Conservation (phyloP, 2,797 vertebrate genomes). For the Squalus acanthias region DNA sequence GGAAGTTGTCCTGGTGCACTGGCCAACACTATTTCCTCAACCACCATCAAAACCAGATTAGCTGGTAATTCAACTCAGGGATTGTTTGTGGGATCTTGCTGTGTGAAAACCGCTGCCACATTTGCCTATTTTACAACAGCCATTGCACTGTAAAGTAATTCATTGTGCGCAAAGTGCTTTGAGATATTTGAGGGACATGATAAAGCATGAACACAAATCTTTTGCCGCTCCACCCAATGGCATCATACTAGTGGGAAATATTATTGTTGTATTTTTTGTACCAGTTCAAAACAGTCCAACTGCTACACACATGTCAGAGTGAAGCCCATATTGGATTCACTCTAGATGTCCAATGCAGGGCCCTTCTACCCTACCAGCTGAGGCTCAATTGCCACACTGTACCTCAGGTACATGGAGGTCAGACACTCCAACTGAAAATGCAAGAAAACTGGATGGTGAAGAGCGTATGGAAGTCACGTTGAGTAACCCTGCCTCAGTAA, state of each 20-base stretch:
- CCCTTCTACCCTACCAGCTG: not conserved
- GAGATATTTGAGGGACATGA: not conserved
- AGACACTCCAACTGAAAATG: not conserved
- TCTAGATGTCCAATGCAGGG: not conserved
- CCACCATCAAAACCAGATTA: not conserved
- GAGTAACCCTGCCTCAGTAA: too few species aligned
- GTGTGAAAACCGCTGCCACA: not conserved
- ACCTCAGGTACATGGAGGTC: not conserved
- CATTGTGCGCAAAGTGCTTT: not conserved
- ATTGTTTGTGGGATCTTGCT: not conserved
- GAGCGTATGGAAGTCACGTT: not conserved
- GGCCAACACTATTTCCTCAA: not conserved
- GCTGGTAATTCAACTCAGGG: not conserved
- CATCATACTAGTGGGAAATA: not conserved
- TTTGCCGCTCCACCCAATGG: too few species aligned
- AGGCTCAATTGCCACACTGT: not conserved
- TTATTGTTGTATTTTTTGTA: not conserved
- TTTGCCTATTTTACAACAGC: not conserved
- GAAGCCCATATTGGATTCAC: not conserved
- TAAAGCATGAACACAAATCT: not conserved
- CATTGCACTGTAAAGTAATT: not conserved
- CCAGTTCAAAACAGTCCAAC: not conserved
- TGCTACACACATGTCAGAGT: not conserved
- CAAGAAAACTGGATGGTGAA: not conserved
- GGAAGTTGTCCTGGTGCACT: not conserved